Evolutionary conservation across 1,140 invertebrate genomes (phyloP).

Genomic region (Penaeus japonicus): DNA sequence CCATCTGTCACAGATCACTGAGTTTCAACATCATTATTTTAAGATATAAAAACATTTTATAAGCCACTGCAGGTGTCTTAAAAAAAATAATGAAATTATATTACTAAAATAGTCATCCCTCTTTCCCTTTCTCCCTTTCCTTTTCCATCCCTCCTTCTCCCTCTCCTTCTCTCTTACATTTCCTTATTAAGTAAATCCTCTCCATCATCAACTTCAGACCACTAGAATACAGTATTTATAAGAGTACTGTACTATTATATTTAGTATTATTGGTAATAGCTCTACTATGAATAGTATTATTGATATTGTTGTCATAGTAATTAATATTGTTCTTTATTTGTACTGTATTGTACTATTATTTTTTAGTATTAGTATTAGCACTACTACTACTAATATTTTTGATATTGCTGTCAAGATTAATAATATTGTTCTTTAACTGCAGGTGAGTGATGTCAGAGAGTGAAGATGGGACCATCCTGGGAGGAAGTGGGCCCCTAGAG

Average conservation of each 20-base stretch:
- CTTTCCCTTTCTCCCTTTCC: neutral
- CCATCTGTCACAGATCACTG: no score
- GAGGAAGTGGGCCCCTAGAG: constrained; percentile 27
- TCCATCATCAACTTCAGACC: no score
- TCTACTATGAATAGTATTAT: no score
- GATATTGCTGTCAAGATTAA: neutral
- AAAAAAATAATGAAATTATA: neutral
- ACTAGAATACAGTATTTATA: no score
- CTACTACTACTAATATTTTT: neutral
- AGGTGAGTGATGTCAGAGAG: constrained; percentile 54
- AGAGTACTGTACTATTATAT: no score
- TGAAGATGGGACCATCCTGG: constrained; percentile 45
- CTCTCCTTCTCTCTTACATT: neutral
- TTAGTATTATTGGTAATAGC: no score
- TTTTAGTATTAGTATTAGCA: no score
- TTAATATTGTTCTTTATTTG: no score
- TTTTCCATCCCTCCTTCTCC: neutral
- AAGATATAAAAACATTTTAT: no score
- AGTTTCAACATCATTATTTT: no score
- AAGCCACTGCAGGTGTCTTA: no score
- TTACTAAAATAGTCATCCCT: neutral
- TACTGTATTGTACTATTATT: no score
- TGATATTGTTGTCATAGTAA: neutral
- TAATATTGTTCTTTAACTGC: neutral
- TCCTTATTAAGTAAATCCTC: neutral